Evolutionary conservation across 2,888 invertebrate genomes (phyloP).

Genomic region (Metellina segmentata): DNA sequence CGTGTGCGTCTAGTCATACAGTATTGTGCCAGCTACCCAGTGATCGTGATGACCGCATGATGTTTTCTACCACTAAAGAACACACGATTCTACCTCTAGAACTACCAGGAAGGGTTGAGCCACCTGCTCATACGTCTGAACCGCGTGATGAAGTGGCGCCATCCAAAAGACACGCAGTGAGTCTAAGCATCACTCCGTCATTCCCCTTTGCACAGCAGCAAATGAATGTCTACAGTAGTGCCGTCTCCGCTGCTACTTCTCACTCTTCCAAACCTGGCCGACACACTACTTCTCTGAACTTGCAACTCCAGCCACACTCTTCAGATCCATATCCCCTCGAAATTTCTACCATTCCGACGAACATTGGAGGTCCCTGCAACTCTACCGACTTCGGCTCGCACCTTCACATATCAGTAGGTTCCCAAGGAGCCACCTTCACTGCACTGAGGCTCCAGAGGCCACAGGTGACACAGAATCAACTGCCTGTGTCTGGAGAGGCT

Average conservation of each 20-base stretch:
- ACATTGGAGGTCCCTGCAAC: slow-evolving; percentile 37
- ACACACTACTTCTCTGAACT: slow-evolving; percentile 70
- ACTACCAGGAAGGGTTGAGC: background rate
- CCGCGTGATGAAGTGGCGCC: slow-evolving; percentile 8
- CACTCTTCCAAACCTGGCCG: slow-evolving; percentile 63
- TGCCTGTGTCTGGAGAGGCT: slow-evolving; percentile 10
- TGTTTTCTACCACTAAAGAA: slow-evolving; percentile 67
- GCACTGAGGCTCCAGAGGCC: slow-evolving; percentile 66
- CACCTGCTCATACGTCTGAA: background rate
- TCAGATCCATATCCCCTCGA: slow-evolving; percentile 69
- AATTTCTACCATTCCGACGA: slow-evolving; percentile 69
- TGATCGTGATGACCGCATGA: slow-evolving; percentile 41
- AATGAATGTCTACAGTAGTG: slow-evolving; percentile 55
- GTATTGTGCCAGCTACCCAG: slow-evolving; percentile 11
- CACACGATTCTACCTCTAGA: slow-evolving; percentile 35
- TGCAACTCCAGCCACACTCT: slow-evolving; percentile 69
- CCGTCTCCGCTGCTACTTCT: slow-evolving; percentile 52
- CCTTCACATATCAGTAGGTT: slow-evolving; percentile 71
- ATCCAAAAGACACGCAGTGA: slow-evolving; percentile 57
- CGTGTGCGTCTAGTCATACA: slow-evolving; percentile 18
- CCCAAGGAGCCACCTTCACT: slow-evolving; percentile 69
- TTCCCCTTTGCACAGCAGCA: slow-evolving; percentile 60
- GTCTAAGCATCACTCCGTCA: slow-evolving; percentile 68
- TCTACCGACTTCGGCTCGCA: slow-evolving; percentile 67
- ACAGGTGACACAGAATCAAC: slow-evolving; percentile 17